These are phyloP conservation scores for Enteromius unitaeniatus DNA, from an alignment of 2,797 vertebrate species.

Conservation along the genomic window DNA sequence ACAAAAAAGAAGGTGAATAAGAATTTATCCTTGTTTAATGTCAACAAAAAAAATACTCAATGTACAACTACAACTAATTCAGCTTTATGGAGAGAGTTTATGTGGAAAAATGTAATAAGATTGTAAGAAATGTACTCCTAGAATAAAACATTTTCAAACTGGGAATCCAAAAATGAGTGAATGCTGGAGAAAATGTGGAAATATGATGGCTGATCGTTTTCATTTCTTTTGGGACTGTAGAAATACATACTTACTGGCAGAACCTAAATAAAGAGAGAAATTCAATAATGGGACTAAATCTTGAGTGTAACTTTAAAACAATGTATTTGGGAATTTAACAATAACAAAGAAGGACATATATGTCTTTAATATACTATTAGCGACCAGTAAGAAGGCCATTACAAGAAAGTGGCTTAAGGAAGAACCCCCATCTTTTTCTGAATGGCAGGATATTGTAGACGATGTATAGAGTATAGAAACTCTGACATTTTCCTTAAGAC, in stretches of 20 bases:
- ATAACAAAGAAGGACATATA: neutral
- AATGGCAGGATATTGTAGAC: neutral
- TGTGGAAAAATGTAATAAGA: too few species aligned
- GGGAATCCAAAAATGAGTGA: too few species aligned
- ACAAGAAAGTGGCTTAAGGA: neutral
- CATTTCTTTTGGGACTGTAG: too few species aligned
- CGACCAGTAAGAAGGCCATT: neutral
- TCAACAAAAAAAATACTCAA: neutral
- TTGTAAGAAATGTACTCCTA: too few species aligned
- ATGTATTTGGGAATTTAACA: neutral
- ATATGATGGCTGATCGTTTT: too few species aligned
- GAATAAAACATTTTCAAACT: neutral
- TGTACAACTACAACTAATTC: neutral
- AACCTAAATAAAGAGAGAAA: neutral
- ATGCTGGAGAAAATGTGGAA: too few species aligned
- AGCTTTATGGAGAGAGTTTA: too few species aligned
- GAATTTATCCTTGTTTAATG: neutral
- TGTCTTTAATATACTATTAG: neutral
- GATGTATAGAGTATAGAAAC: too few species aligned
- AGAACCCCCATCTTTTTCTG: neutral
- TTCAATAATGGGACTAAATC: neutral
- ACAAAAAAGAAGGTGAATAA: neutral
- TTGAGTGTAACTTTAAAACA: conserved; percentile 2
- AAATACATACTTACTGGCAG: too few species aligned
- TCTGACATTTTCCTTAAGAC: neutral